Percentiles rank a stretch among this genome's conserved stretches.
Evolutionary conservation across 30 jellyfish, hydroid and myxozoan genomes (phyloP).

Genomic region (Mastigias papua): DNA sequence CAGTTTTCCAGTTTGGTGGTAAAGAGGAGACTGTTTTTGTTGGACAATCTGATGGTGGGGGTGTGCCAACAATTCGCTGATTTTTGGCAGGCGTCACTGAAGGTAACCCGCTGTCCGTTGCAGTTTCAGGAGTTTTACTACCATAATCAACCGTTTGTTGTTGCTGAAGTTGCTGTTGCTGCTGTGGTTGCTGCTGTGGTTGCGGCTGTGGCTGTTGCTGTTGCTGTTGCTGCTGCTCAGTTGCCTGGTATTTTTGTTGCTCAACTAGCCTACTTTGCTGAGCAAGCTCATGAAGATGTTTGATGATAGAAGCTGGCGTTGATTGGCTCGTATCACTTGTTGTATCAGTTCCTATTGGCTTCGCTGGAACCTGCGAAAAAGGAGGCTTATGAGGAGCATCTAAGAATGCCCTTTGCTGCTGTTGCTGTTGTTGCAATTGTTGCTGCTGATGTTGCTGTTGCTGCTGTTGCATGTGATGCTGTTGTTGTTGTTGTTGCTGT

Average conservation of each 20-base stretch:
- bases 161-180: slow-evolving; percentile 31
- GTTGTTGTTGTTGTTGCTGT: slow-evolving; percentile 52
- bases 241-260: slow-evolving; percentile 8
- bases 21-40: slow-evolving; percentile 69
- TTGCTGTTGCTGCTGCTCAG: slow-evolving; percentile 28
- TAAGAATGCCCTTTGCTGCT: slow-evolving; percentile 37
- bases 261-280: slow-evolving; percentile 44
- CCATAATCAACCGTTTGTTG: slow-evolving; percentile 1
- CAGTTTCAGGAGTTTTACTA: slow-evolving; percentile 67
- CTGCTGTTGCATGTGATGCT: not conserved
- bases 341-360: slow-evolving; percentile 7
- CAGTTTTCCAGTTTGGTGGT: slow-evolving; percentile 97
- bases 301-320: slow-evolving; percentile 57
- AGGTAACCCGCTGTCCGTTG: slow-evolving; percentile 18
- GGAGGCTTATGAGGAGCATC: slow-evolving; percentile 30
- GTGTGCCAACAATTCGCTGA: not conserved
- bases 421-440: slow-evolving; percentile 43
- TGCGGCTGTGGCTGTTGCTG: slow-evolving; percentile 5
- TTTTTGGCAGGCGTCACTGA: slow-evolving; percentile 47
- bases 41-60: slow-evolving; percentile 43
- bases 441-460: slow-evolving; percentile 3
- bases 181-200: slow-evolving; percentile 21
- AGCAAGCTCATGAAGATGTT: slow-evolving; percentile 66
- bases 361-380: slow-evolving; percentile 17
- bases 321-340: slow-evolving; percentile 16